Percentiles rank a stretch among this genome's conserved stretches.
Evolutionary conservation across 2,888 invertebrate genomes (phyloP).

Genomic region (Acronicta psi): DNA sequence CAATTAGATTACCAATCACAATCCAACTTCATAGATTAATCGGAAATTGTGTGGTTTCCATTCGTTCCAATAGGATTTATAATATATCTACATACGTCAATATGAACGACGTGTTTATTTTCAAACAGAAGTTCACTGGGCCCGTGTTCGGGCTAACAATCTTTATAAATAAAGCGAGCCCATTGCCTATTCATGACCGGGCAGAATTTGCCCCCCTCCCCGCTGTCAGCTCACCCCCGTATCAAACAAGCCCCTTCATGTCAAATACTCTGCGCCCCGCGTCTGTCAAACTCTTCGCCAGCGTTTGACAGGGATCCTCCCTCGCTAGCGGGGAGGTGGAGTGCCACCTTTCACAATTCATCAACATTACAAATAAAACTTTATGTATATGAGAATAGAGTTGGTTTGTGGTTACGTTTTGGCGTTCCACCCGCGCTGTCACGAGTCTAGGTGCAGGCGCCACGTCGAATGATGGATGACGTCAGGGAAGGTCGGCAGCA

Average conservation of each 20-base stretch:
- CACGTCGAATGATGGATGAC: conserved; percentile 89
- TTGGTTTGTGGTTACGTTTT: conserved; percentile 49
- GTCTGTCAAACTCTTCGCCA: conserved; percentile 89
- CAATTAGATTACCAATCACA: conserved; percentile 25
- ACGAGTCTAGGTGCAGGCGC: conserved; percentile 88
- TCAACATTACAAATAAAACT: conserved; percentile 50
- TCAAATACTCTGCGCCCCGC: conserved; percentile 89
- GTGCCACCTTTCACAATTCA: conserved; percentile 75
- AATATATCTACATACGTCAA: conserved; percentile 58
- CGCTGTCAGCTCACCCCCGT: conserved; percentile 83
- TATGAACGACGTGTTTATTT: conserved; percentile 80
- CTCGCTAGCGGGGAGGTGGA: conserved; percentile 83
- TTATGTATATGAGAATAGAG: conserved; percentile 50
- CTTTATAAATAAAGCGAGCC: conserved; percentile 88
- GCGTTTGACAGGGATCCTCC: conserved; percentile 89
- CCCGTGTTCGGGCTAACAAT: conserved; percentile 82
- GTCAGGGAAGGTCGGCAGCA: conserved; percentile 88
- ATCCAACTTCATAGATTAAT: conserved; percentile 29
- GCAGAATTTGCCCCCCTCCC: conserved; percentile 83
- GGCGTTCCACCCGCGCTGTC: conserved; percentile 76
- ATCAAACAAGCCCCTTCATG: conserved; percentile 89
- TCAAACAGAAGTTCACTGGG: conserved; percentile 81
- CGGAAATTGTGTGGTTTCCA: conserved; percentile 38
- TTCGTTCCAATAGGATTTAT: conserved; percentile 40
- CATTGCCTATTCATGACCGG: conserved; percentile 89